Evolutionary conservation across 1,140 invertebrate species (phyloP).

Genomic region (Dolichoris vasculosae): DNA sequence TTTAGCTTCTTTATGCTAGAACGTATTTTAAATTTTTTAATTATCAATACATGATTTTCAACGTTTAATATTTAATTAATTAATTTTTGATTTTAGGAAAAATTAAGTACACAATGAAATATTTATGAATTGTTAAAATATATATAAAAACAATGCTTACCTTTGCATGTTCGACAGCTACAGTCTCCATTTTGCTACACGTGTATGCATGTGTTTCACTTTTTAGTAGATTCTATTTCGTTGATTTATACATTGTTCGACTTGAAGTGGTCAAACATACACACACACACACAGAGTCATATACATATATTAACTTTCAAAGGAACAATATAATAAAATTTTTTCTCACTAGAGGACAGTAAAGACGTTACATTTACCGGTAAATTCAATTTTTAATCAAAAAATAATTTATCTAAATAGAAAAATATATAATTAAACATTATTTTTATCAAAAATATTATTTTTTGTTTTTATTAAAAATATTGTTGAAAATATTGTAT

Average conservation of each 20-base stretch:
- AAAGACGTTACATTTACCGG: too few relatives aligned
- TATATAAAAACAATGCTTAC: constrained; percentile 61
- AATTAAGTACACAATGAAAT: background rate
- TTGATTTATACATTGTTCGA: background rate
- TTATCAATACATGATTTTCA: constrained; percentile 22
- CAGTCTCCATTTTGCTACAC: constrained; percentile 68
- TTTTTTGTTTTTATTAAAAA: too few relatives aligned
- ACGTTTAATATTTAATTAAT: background rate
- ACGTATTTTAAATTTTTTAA: background rate
- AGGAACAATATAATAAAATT: background rate
- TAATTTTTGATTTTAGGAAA: background rate
- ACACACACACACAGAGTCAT: background rate
- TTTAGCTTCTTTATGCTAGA: constrained; percentile 46
- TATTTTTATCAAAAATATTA: too few relatives aligned
- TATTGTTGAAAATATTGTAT: too few relatives aligned
- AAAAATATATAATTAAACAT: too few relatives aligned
- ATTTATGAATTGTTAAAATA: background rate
- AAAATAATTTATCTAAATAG: too few relatives aligned
- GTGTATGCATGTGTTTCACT: background rate
- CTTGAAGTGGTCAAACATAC: background rate
- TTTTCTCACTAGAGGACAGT: constrained; percentile 1
- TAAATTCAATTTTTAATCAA: too few relatives aligned
- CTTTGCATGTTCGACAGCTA: constrained; percentile 70
- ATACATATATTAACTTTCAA: background rate
- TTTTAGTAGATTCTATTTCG: background rate